Evolutionary conservation across 2,797 vertebrate genomes (phyloP).

Genomic region (Austrolebias charrua): DNA sequence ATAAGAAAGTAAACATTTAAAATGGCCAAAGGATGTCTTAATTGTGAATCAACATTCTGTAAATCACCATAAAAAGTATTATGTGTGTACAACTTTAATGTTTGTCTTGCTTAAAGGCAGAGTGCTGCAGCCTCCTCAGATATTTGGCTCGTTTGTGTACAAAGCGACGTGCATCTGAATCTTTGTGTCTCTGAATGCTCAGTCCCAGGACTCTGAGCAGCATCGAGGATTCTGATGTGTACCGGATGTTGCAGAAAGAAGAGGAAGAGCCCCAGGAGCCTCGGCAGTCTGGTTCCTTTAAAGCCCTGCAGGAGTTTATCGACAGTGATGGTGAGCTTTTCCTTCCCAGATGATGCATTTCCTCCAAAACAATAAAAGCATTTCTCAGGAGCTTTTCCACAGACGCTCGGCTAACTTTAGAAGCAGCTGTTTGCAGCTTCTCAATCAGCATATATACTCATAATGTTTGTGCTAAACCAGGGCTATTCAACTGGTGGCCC

Average conservation of each 20-base stretch:
- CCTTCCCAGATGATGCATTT: background rate
- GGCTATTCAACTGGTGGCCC: too few species aligned
- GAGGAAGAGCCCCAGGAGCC: conserved; percentile 84
- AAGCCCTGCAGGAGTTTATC: conserved; percentile 92
- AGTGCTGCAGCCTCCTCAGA: conserved; percentile 13
- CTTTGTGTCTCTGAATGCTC: conserved; percentile 29
- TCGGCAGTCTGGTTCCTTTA: conserved; percentile 95
- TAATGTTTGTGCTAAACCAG: too few species aligned
- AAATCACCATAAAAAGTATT: conserved; percentile 83
- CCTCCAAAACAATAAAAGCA: background rate
- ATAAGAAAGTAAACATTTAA: too few species aligned
- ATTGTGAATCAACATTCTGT: conserved; percentile 50
- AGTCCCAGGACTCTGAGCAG: conserved; percentile 81
- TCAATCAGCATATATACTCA: too few species aligned
- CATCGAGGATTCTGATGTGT: conserved; percentile 90
- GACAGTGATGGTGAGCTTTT: conserved; percentile 85
- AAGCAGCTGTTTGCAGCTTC: background rate
- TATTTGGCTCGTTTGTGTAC: conserved; percentile 2
- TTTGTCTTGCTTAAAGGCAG: conserved; percentile 60
- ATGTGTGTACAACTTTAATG: conserved; percentile 33
- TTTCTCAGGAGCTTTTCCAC: background rate
- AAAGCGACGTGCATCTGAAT: conserved; percentile 43
- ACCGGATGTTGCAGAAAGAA: conserved; percentile 88
- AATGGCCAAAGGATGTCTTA: background rate
- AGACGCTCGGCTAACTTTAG: background rate